Percentiles rank a stretch among this genome's conserved stretches.
Evolutionary conservation across 2,797 vertebrate genomes (phyloP).

Genomic region (Rhabdomys pumilio): DNA sequence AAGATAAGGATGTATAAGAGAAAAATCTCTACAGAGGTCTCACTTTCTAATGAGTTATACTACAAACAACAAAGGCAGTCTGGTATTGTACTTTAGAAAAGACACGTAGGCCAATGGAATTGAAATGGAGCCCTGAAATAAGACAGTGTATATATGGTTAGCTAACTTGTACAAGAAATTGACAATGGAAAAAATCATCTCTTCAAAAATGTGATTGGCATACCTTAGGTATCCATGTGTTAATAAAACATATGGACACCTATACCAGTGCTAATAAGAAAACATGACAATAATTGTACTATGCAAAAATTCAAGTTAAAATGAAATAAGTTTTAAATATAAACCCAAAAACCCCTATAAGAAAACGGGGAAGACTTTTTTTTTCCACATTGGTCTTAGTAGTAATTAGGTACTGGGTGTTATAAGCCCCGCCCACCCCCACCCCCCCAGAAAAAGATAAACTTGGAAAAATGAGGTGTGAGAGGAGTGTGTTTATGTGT

Average conservation of each 20-base stretch:
- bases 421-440: not conserved
- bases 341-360: not conserved
- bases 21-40: not conserved
- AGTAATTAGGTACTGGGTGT: not conserved
- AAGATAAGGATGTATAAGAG: not conserved
- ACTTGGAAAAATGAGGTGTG: not conserved
- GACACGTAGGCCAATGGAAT: not conserved
- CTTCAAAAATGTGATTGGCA: not conserved
- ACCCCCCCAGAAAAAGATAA: not conserved
- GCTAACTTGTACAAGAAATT: not conserved
- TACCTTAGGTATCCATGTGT: not conserved
- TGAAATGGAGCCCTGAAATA: not conserved
- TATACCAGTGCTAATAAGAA: not conserved
- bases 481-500: not conserved
- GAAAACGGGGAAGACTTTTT: not conserved
- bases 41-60: not conserved
- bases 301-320: not conserved
- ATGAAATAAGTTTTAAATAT: not conserved
- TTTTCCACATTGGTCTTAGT: not conserved
- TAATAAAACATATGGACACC: not conserved
- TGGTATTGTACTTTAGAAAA: not conserved
- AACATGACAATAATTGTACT: not conserved
- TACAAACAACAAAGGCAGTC: not conserved
- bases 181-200: not conserved
- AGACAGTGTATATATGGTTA: not conserved